phyloP scores from a whole-genome alignment of 2,797 vertebrate genomes.

The Sphenopsis melanotis region DNA sequence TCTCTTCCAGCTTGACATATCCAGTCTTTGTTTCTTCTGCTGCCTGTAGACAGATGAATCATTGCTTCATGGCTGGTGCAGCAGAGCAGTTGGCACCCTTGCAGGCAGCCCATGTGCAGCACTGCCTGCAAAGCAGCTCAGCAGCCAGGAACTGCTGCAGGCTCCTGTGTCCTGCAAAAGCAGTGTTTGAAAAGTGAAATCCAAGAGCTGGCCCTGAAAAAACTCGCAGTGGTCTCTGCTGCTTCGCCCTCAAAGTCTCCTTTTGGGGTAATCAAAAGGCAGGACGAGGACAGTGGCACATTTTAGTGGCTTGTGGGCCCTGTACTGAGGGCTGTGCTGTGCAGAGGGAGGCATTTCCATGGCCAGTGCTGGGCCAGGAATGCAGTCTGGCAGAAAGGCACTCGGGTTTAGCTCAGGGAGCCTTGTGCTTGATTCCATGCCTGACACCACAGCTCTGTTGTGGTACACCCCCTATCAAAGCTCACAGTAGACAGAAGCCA shows the following conservation, averaged over 20 bases:
- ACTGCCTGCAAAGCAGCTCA: neutral
- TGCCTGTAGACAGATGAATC: neutral
- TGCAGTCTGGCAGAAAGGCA: neutral
- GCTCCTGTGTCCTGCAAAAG: neutral
- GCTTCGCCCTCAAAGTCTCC: neutral
- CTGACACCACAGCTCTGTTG: neutral
- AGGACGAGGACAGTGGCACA: rapidly evolving
- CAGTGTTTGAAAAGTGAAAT: neutral
- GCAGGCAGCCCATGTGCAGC: neutral
- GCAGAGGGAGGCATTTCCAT: neutral
- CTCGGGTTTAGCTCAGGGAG: neutral
- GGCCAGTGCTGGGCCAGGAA: neutral
- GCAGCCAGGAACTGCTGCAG: neutral
- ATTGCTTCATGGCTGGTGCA: neutral
- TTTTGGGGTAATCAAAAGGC: neutral
- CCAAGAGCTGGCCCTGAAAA: neutral
- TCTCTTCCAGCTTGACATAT: neutral
- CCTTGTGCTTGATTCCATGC: neutral
- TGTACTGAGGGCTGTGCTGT: neutral
- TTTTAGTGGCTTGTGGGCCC: neutral
- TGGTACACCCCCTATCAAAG: rapidly evolving
- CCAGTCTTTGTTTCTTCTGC: neutral
- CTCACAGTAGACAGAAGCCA: neutral
- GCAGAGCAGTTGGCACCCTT: neutral
- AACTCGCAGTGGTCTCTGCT: neutral